A percentile compares a stretch with the other conserved stretches of the same genome.
Evolutionary conservation across 2,888 invertebrate species (phyloP).

Genomic region (Halictus quadricinctus): DNA sequence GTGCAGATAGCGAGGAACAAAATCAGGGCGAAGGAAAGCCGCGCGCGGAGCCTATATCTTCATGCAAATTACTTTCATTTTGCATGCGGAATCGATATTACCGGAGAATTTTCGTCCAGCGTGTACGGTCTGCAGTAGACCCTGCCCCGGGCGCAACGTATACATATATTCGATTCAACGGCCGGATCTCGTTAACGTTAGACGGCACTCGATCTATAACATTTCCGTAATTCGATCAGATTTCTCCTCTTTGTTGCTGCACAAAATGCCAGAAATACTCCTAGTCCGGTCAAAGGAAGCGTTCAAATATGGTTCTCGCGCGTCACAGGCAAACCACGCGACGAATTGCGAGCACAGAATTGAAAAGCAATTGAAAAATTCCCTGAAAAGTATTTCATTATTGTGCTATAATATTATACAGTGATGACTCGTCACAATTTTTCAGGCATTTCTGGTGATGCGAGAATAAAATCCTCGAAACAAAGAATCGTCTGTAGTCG

Average conservation of each 20-base stretch:
- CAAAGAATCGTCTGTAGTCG: no score
- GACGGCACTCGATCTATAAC: constrained; percentile 17
- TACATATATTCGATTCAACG: constrained; percentile 28
- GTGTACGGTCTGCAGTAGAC: constrained; percentile 15
- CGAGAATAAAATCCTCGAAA: no score
- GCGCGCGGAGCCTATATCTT: constrained; percentile 43
- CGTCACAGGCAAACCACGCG: background rate
- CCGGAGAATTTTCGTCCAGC: constrained; percentile 56
- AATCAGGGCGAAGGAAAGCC: constrained; percentile 51
- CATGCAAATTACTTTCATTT: constrained; percentile 67
- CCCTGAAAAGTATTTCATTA: background rate
- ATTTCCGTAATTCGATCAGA: constrained; percentile 25
- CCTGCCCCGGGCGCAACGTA: background rate
- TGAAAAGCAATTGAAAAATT: background rate
- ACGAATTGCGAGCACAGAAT: background rate
- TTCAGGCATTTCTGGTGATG: no score
- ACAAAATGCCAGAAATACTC: background rate
- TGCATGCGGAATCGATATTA: constrained; percentile 65
- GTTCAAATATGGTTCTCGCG: background rate
- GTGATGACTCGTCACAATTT: no score
- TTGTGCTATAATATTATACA: background rate
- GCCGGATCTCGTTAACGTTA: constrained; percentile 39
- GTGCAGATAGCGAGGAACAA: constrained; percentile 44
- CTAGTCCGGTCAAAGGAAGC: background rate
- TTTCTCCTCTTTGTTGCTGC: background rate